phyloP scores from a whole-genome alignment of 2,888 invertebrate species.

The Teleogryllus oceanicus region DNA sequence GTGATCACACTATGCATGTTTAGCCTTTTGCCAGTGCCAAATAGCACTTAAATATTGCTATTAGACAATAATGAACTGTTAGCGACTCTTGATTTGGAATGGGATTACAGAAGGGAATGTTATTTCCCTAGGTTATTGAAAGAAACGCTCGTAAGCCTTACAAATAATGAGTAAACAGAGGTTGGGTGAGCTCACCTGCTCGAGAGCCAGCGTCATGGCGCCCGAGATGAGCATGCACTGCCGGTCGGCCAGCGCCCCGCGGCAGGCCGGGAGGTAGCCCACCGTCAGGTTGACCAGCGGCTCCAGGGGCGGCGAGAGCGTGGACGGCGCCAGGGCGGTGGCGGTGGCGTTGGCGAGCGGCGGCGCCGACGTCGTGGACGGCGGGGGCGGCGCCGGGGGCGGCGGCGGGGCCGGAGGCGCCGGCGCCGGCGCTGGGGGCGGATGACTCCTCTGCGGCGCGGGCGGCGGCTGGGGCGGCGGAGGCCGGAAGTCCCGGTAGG shows the following conservation, averaged over 20 bases:
- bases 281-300: constrained; percentile 59
- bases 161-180: too few species aligned
- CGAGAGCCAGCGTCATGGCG: constrained; percentile 83
- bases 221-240: constrained; percentile 87
- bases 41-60: too few species aligned
- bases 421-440: background rate
- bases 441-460: background rate
- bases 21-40: too few species aligned
- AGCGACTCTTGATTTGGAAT: too few species aligned
- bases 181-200: constrained; percentile 58
- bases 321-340: background rate
- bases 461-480: background rate
- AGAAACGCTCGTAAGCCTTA: too few species aligned
- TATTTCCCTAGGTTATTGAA: too few species aligned
- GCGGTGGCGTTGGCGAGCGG: background rate
- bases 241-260: constrained; percentile 70
- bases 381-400: background rate
- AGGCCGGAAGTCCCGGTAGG: background rate
- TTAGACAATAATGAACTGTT: too few species aligned
- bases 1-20: too few species aligned
- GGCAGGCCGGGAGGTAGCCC: constrained; percentile 81
- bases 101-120: too few species aligned
- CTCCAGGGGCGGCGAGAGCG: background rate
- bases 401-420: background rate
- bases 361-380: background rate